Evolutionary conservation across 2,113 vertebrate genomes (phyloP).

Genomic region (Paradoxurus hermaphroditus): DNA sequence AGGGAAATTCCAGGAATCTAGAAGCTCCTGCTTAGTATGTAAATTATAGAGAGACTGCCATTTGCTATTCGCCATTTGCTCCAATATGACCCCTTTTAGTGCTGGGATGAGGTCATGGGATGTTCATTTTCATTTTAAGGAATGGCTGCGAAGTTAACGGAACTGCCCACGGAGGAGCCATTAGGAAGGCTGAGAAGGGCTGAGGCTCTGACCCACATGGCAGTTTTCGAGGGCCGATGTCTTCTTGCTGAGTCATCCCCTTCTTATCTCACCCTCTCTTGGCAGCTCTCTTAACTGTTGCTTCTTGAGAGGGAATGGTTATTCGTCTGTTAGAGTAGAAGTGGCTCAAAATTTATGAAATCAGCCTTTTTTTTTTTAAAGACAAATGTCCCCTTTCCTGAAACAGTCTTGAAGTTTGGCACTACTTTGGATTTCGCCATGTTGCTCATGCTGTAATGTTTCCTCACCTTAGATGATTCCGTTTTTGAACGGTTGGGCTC

Average conservation of each 20-base stretch:
- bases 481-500: not conserved
- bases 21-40: conserved; percentile 15
- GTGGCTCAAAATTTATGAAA: not conserved
- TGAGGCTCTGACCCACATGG: not conserved
- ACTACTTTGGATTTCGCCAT: not conserved
- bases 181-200: not conserved
- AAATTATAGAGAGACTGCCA: not conserved
- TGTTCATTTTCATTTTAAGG: not conserved
- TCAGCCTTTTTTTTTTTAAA: not conserved
- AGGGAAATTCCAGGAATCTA: conserved; percentile 29
- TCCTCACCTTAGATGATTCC: not conserved
- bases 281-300: not conserved
- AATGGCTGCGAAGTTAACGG: not conserved
- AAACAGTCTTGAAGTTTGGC: not conserved
- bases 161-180: not conserved
- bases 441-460: not conserved
- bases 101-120: not conserved
- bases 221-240: not conserved
- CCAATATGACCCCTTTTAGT: conserved; percentile 53
- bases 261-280: not conserved
- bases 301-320: not conserved
- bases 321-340: not conserved
- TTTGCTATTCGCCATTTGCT: conserved; percentile 28
- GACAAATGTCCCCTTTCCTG: too few species aligned
- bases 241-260: not conserved